Conservation (phyloP, 2,113 vertebrate species). For the Rhipidura dahli region DNA sequence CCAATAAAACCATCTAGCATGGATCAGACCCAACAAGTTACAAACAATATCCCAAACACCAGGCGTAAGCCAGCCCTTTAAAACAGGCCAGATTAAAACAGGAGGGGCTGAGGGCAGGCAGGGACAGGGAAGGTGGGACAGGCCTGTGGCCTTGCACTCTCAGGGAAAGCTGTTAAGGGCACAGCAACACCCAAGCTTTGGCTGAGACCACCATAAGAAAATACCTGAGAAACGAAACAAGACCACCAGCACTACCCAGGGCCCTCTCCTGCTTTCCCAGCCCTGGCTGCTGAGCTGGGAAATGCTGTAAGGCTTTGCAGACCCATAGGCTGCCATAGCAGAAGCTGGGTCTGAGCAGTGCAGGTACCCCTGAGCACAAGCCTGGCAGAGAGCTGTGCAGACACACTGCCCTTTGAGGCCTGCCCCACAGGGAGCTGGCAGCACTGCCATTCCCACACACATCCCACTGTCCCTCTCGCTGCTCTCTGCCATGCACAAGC, state of each 20-base stretch:
- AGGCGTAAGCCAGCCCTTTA: neutral
- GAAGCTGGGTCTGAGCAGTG: neutral
- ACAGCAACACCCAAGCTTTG: neutral
- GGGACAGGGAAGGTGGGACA: neutral
- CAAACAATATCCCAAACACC: neutral
- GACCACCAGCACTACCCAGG: neutral
- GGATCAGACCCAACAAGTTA: conserved; percentile 7
- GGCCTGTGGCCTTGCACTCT: neutral
- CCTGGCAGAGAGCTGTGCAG: neutral
- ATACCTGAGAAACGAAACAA: neutral
- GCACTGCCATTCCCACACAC: neutral
- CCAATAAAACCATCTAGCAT: conserved; percentile 17
- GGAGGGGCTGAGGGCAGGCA: neutral
- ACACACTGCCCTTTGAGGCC: neutral
- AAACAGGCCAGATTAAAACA: neutral
- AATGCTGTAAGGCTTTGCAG: neutral
- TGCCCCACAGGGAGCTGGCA: neutral
- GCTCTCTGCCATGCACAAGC: neutral
- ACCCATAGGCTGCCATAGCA: neutral
- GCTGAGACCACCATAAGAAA: neutral
- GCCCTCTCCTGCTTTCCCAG: neutral
- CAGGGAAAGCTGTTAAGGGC: neutral
- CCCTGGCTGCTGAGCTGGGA: accelerated
- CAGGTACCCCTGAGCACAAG: neutral
- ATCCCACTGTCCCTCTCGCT: neutral